Conservation (phyloP, 64 coral and sea anemone species). For the Exaiptasia diaphana region DNA sequence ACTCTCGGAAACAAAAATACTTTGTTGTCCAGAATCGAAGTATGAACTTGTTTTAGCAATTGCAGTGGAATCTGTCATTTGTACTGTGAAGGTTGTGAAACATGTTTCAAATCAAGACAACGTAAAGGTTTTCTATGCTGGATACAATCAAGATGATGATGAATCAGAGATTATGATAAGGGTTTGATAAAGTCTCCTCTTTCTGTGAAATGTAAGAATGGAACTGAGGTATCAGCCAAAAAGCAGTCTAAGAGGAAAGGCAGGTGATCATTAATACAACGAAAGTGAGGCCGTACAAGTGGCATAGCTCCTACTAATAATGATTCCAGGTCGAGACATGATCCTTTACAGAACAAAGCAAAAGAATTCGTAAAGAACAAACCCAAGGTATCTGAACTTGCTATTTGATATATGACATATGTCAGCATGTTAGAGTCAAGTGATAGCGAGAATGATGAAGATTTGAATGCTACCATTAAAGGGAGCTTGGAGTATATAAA, state of each 20-base stretch:
- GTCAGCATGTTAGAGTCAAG: background rate
- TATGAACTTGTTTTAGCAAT: constrained; percentile 24
- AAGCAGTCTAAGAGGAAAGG: too few species aligned
- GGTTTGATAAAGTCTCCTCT: too few species aligned
- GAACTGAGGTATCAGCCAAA: too few species aligned
- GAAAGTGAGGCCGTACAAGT: background rate
- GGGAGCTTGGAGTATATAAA: background rate
- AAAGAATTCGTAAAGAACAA: background rate
- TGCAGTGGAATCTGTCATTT: background rate
- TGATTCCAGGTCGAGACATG: background rate
- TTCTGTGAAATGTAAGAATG: too few species aligned
- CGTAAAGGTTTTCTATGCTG: background rate
- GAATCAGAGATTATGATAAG: background rate
- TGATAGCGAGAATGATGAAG: background rate
- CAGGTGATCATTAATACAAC: background rate
- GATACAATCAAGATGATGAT: background rate
- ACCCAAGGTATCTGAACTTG: background rate
- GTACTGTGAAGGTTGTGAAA: constrained; percentile 35
- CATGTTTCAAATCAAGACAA: constrained; percentile 31
- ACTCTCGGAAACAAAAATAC: background rate
- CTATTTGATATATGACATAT: background rate
- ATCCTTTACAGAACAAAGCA: background rate
- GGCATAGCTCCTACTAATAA: background rate
- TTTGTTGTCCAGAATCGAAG: background rate
- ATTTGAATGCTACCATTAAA: background rate